A percentile compares a stretch with the other conserved stretches of the same genome.
These are phyloP conservation scores for Zosterops borbonicus DNA, from an alignment of 2,113 vertebrate species.

Conservation along the genomic window DNA sequence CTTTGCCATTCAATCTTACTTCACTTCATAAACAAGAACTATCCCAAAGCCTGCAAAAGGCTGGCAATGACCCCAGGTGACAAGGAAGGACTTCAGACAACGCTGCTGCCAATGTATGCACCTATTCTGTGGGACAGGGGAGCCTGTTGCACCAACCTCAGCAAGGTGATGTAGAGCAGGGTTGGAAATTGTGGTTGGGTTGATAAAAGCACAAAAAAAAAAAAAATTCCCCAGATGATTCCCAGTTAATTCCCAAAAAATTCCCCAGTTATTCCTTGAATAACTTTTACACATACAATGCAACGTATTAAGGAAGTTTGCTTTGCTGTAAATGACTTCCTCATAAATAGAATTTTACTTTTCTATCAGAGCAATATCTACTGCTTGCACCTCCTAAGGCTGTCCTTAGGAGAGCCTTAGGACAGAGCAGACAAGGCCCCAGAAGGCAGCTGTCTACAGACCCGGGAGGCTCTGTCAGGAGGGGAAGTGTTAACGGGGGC, in stretches of 20 bases:
- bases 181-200: neutral
- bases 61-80: neutral
- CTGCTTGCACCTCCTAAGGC: neutral
- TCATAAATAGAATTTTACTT: neutral
- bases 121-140: neutral
- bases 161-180: fast-evolving
- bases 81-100: neutral
- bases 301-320: neutral
- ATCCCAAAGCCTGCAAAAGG: neutral
- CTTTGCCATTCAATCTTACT: neutral
- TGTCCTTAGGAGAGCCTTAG: neutral
- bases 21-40: neutral
- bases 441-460: fast-evolving
- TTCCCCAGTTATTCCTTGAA: neutral
- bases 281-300: fast-evolving
- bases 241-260: too few relatives aligned
- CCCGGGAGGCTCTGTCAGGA: neutral
- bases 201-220: neutral
- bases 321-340: neutral
- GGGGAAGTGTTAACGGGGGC: neutral
- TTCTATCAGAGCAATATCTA: neutral
- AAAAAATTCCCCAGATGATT: neutral
- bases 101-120: neutral
- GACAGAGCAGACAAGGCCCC: neutral
- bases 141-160: neutral